Base-by-base conservation (phyloP, 2,888 invertebrate genomes). In the Corythucha ciliata region DNA sequence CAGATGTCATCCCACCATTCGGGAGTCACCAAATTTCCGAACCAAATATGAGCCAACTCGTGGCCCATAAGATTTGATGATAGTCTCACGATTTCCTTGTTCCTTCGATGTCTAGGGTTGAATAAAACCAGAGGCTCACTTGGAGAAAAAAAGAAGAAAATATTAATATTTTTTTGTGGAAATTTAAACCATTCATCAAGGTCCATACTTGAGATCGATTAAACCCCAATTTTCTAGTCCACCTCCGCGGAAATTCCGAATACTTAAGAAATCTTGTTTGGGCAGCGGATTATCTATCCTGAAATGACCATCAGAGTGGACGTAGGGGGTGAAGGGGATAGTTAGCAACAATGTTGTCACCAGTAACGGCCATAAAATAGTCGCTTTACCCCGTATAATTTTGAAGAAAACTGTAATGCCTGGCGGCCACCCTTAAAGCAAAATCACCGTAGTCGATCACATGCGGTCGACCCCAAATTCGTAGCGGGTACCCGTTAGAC, bases 161-260 rank as follows among this genome's bases (percentile, higher is more conserved):
- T 29, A n/a, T 29, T 29, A n/a, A n/a, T n/a, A 29, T 29, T 29
- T 10, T 10, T 10, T 29, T n/a, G 29, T 29, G n/a, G 29, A n/a
- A 10, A 40, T 20, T 40, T 40, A 6, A 7, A 40, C 16, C 7
- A 4, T n/a, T 21, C 39, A 16, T 39, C 39, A 39, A 6, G 32
- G 33, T 25, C 54, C 61, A 59, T 44, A 64, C 64, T 64, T 60
- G 64, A 68, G 73, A 8, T 68, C 66, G 24, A 73, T 68, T 41
- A 72, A 61, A 1, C 73, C 73, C 72, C 72, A 73, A 63, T 73
- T 73, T 61, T 73, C 73, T 70, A 73, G 71, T 34, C 71, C 73
- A 8, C 70, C 69, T 12, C 72, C 71, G 8, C 67, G 64, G 62
- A 73, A 74, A 57, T 74, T 73, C 1, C 73, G 74, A 16, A 75